Evolutionary conservation across 2,888 invertebrate species (phyloP).

Genomic region (Drosophila mercatorum): DNA sequence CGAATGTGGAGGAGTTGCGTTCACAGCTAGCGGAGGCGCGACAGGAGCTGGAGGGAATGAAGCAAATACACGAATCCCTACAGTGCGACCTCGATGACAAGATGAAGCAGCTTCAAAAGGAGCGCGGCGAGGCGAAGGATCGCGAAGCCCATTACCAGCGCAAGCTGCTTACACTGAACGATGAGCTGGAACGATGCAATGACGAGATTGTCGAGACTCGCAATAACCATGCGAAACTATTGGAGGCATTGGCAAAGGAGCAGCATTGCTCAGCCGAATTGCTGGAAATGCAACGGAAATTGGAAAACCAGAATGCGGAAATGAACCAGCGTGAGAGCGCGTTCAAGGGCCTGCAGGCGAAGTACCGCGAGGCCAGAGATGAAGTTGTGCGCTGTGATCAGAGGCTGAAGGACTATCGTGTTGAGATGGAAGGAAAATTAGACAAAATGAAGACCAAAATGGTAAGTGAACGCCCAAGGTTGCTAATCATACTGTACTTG

Average conservation of each 20-base stretch:
- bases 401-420: slow-evolving; percentile 82
- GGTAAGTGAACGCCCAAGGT: slow-evolving; percentile 86
- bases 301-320: background rate
- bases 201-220: slow-evolving; percentile 6
- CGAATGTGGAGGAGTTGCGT: slow-evolving; percentile 38
- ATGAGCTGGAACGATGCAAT: slow-evolving; percentile 49
- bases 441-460: slow-evolving; percentile 92
- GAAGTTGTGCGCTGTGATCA: slow-evolving; percentile 72
- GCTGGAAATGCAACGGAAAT: background rate
- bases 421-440: slow-evolving; percentile 90
- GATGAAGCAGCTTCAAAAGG: slow-evolving; percentile 9
- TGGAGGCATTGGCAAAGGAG: slow-evolving; percentile 6
- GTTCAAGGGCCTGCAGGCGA: slow-evolving; percentile 29
- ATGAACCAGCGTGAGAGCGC: slow-evolving; percentile 26
- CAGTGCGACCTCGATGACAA: slow-evolving; percentile 32
- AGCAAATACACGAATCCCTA: slow-evolving; percentile 1
- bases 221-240: background rate
- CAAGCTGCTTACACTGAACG: slow-evolving; percentile 43
- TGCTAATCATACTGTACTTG: background rate
- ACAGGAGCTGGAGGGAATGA: slow-evolving; percentile 27
- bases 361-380: slow-evolving; percentile 80
- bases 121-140: slow-evolving; percentile 31
- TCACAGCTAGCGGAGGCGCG: background rate
- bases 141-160: slow-evolving; percentile 43
- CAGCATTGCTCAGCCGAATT: background rate